Evolutionary conservation across 1,140 invertebrate genomes (phyloP).

Genomic region (Pogonomyrmex californicus): DNA sequence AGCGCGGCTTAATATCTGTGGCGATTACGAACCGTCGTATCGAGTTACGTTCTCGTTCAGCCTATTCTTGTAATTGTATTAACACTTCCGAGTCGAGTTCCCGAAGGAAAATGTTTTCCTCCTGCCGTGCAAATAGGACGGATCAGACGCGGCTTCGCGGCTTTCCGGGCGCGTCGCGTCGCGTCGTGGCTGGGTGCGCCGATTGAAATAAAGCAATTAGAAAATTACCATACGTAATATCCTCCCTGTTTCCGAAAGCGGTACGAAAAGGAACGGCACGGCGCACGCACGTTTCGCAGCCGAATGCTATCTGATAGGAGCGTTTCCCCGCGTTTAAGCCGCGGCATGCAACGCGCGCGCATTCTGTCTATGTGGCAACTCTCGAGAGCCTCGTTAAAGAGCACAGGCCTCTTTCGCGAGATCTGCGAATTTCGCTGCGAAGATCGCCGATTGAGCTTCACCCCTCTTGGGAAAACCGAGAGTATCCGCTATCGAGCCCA

Average conservation of each 20-base stretch:
- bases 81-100: background rate
- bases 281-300: slow-evolving; percentile 78
- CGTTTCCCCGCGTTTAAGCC: slow-evolving; percentile 81
- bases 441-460: slow-evolving; percentile 72
- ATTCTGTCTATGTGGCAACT: slow-evolving; percentile 79
- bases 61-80: background rate
- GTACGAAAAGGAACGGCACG: slow-evolving; percentile 67
- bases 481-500: slow-evolving; percentile 68
- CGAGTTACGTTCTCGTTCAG: slow-evolving; percentile 5
- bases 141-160: background rate
- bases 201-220: slow-evolving; percentile 85
- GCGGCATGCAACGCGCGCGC: slow-evolving; percentile 79
- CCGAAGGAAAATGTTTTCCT: background rate
- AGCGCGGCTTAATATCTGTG: background rate
- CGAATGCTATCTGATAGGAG: slow-evolving; percentile 81
- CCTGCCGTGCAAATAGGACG: background rate
- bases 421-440: slow-evolving; percentile 13
- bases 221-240: slow-evolving; percentile 83
- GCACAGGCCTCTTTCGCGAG: slow-evolving; percentile 19
- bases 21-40: background rate
- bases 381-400: slow-evolving; percentile 68
- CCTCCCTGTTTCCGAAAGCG: slow-evolving; percentile 81
- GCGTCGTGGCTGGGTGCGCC: slow-evolving; percentile 5
- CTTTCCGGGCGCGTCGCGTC: background rate
- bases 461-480: slow-evolving; percentile 72